A percentile compares a stretch with the other conserved stretches of the same genome.
Evolutionary conservation across 2,797 vertebrate species (phyloP).

Genomic region (Micropoecilia bifurca): DNA sequence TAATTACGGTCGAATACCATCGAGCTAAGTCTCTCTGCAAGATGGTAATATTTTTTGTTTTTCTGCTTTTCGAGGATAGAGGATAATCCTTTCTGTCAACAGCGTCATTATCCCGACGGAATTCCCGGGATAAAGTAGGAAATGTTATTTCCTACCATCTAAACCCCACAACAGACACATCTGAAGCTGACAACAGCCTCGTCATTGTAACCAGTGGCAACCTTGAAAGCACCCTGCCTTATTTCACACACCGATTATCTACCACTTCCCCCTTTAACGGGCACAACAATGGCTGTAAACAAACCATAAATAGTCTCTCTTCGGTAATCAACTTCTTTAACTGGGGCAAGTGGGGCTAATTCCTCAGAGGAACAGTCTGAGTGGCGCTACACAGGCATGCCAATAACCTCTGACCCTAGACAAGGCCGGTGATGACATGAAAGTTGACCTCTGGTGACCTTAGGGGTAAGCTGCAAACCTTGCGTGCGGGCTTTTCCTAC

Average conservation of each 20-base stretch:
- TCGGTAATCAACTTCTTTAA: constrained; percentile 63
- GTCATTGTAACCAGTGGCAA: constrained; percentile 31
- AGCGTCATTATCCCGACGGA: constrained; percentile 36
- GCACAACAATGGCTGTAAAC: constrained; percentile 62
- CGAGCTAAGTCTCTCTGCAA: neutral
- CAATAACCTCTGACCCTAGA: constrained; percentile 71
- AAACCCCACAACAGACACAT: constrained; percentile 22
- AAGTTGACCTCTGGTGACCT: constrained; percentile 74
- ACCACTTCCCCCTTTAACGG: constrained; percentile 41
- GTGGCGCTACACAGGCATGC: constrained; percentile 79
- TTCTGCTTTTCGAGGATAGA: constrained; percentile 12
- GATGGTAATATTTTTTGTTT: constrained; percentile 10
- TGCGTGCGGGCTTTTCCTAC: constrained; percentile 73
- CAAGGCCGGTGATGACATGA: constrained; percentile 76
- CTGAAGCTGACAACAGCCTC: constrained; percentile 21
- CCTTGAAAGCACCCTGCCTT: constrained; percentile 34
- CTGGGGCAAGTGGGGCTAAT: constrained; percentile 81
- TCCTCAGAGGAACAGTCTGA: constrained; percentile 73
- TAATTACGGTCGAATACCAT: neutral
- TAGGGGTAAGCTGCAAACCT: constrained; percentile 35
- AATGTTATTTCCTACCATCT: constrained; percentile 48
- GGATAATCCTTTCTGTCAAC: constrained; percentile 43
- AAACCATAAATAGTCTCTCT: constrained; percentile 55
- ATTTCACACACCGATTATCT: constrained; percentile 55
- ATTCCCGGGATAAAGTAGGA: constrained; percentile 34